Percentiles rank a stretch among this genome's conserved stretches.
These are phyloP conservation scores for Acutogordius australiensis DNA, from an alignment of 2,888 invertebrate genomes.

Conservation along the genomic window DNA sequence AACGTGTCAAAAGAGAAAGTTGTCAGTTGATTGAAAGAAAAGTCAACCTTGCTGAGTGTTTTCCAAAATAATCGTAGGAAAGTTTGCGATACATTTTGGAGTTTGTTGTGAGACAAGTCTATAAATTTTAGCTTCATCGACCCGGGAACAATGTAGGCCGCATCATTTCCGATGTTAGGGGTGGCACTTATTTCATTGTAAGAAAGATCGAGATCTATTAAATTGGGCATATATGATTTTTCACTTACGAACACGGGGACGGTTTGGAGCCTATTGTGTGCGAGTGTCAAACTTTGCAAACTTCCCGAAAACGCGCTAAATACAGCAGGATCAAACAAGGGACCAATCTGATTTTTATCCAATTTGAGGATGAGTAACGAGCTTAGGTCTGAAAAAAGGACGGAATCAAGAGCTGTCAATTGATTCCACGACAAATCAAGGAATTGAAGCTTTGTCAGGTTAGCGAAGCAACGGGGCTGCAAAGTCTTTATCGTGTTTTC, in stretches of 20 bases:
- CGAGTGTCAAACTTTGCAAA: not conserved
- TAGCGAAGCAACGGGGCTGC: not conserved
- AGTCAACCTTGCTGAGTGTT: not conserved
- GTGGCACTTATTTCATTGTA: not conserved
- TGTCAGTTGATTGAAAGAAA: not conserved
- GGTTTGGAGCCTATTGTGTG: not conserved
- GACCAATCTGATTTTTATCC: not conserved
- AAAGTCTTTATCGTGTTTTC: not conserved
- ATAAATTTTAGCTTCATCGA: not conserved
- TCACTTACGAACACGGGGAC: not conserved
- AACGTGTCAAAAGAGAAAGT: not conserved
- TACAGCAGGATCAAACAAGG: not conserved
- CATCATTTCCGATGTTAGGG: not conserved
- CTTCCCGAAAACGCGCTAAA: not conserved
- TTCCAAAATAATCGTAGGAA: not conserved
- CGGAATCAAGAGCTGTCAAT: not conserved
- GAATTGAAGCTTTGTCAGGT: not conserved
- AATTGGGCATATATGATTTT: not conserved
- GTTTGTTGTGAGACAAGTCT: not conserved
- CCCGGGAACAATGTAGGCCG: not conserved
- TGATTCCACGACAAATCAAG: not conserved
- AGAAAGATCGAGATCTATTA: not conserved
- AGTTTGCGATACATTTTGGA: not conserved
- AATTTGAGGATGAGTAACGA: not conserved
- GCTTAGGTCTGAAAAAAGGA: not conserved